phyloP scores from a whole-genome alignment of 2,113 vertebrate species.

The Sitta europaea region DNA sequence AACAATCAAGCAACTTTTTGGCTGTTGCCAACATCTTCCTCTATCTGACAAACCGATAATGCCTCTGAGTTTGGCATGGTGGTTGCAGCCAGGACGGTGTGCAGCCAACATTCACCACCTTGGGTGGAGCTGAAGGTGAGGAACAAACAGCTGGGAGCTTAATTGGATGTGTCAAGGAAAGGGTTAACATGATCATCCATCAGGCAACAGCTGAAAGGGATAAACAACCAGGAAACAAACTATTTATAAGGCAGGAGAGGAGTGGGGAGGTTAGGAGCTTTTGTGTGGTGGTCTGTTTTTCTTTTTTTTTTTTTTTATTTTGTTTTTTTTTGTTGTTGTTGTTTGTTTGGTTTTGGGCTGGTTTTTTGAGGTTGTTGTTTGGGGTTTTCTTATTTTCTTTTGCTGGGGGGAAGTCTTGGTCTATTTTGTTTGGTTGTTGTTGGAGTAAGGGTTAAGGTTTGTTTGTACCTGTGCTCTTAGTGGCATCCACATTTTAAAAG shows the following conservation, averaged over 20 bases:
- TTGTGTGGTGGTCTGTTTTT: rapidly evolving
- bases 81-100: rapidly evolving
- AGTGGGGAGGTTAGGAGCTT: rapidly evolving
- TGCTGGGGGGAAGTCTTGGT: rapidly evolving
- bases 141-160: neutral
- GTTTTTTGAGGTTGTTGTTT: neutral
- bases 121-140: neutral
- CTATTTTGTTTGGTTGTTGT: neutral
- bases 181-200: neutral
- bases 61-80: neutral
- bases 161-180: neutral
- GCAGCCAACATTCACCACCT: neutral
- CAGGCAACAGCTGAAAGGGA: neutral
- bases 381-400: neutral
- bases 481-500: neutral
- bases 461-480: neutral
- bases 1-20: neutral
- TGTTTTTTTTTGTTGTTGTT: no score
- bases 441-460: neutral
- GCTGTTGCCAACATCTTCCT: neutral
- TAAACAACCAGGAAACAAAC: neutral
- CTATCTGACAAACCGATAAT: neutral
- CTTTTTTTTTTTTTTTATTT: neutral
- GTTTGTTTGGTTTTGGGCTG: no score
- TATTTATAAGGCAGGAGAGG: neutral